Conservation (phyloP, 2,888 invertebrate genomes). For the Epistrophe eligans region DNA sequence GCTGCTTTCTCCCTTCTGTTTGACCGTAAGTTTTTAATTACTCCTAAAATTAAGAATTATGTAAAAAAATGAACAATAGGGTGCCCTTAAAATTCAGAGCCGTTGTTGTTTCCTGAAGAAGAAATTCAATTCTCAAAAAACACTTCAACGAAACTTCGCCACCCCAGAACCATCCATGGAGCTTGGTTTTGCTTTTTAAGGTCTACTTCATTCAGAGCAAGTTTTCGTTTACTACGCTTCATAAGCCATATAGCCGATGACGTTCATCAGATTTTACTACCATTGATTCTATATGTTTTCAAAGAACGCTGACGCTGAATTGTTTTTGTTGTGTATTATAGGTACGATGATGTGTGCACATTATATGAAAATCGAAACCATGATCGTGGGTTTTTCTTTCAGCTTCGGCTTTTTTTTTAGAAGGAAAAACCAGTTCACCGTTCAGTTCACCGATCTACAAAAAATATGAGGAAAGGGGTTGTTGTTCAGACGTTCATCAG, state of each 20-base stretch:
- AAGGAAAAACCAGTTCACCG: conserved; percentile 54
- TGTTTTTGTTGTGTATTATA: neutral
- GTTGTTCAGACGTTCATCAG: conserved; percentile 27
- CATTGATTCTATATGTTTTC: neutral
- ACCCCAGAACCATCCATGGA: too few species aligned
- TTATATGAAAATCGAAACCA: conserved; percentile 63
- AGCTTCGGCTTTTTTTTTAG: neutral
- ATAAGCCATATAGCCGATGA: neutral
- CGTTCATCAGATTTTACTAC: conserved; percentile 13
- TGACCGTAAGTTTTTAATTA: too few species aligned
- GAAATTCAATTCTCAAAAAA: neutral
- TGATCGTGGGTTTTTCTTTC: conserved; percentile 59
- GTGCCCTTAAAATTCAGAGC: too few species aligned
- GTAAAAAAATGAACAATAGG: too few species aligned
- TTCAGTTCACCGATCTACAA: neutral
- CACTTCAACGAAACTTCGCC: neutral
- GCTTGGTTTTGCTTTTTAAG: too few species aligned
- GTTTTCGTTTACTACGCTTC: neutral
- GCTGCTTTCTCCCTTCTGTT: too few species aligned
- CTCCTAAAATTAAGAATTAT: too few species aligned
- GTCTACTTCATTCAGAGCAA: neutral
- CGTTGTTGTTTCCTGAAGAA: neutral
- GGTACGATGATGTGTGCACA: conserved; percentile 8
- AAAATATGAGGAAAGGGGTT: conserved; percentile 18
- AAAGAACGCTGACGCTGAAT: neutral